Conservation (phyloP, 2,888 invertebrate species). For the Mycalesis mineus region DNA sequence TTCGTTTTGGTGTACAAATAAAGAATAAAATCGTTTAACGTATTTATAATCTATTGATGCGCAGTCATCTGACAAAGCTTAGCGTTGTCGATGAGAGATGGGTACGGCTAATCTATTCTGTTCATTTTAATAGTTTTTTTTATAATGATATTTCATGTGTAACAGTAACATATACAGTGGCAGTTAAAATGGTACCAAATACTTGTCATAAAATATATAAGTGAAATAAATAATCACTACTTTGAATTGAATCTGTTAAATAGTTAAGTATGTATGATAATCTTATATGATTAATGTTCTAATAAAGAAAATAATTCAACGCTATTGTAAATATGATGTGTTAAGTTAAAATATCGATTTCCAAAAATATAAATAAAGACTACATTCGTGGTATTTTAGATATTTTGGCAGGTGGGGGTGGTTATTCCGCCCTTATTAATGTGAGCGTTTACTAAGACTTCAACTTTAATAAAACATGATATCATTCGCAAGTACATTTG, state of each 20-base stretch:
- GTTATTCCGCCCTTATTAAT: not conserved
- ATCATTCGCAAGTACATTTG: not conserved
- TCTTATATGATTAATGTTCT: not conserved
- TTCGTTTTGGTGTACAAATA: no score
- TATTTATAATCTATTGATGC: no score
- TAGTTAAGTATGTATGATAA: not conserved
- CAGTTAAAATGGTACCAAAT: not conserved
- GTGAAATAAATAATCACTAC: not conserved
- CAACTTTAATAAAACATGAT: constrained; percentile 1
- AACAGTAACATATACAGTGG: not conserved
- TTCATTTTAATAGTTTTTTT: no score
- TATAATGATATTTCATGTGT: not conserved
- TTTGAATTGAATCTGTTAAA: not conserved
- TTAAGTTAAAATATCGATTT: constrained; percentile 37
- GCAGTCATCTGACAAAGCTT: no score
- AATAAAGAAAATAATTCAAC: constrained; percentile 36
- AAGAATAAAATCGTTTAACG: no score
- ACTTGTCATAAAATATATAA: not conserved
- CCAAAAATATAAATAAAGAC: constrained; percentile 49
- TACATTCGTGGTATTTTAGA: constrained; percentile 11
- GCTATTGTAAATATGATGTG: constrained; percentile 39
- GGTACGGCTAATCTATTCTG: no score
- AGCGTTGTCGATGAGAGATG: no score
- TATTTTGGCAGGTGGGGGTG: constrained; percentile 14
- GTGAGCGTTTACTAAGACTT: not conserved